A percentile compares a stretch with the other conserved stretches of the same genome.
Conservation (phyloP, 2,888 invertebrate genomes). For the Megastigmus dorsalis region DNA sequence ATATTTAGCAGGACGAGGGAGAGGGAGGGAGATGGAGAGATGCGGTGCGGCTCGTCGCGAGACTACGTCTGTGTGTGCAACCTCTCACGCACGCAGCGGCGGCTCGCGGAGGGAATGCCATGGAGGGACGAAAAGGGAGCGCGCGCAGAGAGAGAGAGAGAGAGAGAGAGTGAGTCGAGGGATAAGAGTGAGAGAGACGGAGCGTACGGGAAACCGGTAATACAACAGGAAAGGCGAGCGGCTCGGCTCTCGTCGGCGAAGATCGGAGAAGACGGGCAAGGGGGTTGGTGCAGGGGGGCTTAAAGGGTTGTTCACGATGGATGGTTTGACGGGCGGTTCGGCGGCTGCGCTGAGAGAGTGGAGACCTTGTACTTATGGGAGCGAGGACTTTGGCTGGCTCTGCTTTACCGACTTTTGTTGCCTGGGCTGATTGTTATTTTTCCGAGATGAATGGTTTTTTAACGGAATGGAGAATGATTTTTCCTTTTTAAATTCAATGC, state of each 20-base stretch:
- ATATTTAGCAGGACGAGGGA: conserved; percentile 25
- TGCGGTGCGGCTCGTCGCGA: background rate
- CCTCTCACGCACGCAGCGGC: no score
- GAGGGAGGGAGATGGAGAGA: conserved; percentile 7
- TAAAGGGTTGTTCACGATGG: conserved; percentile 33
- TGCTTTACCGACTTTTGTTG: no score
- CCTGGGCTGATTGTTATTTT: no score
- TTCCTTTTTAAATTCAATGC: no score
- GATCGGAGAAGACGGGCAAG: background rate
- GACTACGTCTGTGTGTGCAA: no score
- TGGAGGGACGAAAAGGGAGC: conserved; percentile 19
- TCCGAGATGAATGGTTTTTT: no score
- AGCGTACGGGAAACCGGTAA: conserved; percentile 42
- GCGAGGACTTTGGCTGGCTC: no score
- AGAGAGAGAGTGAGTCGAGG: conserved; percentile 1
- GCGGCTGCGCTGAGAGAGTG: no score
- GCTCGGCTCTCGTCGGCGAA: conserved; percentile 40
- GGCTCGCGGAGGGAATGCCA: no score
- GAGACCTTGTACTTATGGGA: no score
- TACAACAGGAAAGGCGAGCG: conserved; percentile 32
- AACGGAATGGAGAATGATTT: no score
- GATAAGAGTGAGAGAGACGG: conserved; percentile 21
- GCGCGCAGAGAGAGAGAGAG: conserved; percentile 20
- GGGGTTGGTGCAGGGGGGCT: background rate
- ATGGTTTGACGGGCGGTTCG: no score